These are phyloP conservation scores for Aeoliscus strigatus DNA, from an alignment of 2,797 vertebrate genomes.

Conservation along the genomic window DNA sequence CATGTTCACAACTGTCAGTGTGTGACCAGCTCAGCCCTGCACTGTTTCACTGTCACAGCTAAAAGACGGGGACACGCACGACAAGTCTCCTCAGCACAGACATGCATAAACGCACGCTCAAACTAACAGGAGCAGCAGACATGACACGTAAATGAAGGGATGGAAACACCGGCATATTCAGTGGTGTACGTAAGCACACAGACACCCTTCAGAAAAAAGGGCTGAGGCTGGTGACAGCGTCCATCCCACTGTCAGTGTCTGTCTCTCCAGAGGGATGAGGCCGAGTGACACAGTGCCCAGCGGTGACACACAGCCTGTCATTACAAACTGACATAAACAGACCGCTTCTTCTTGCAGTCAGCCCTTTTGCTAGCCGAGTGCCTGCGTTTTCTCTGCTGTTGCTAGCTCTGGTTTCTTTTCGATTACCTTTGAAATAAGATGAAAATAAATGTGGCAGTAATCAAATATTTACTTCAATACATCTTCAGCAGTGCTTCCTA, in stretches of 20 bases:
- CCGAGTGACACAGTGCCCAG: slow-evolving; percentile 49
- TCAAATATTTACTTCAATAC: no score
- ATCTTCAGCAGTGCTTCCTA: no score
- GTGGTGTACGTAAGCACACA: slow-evolving; percentile 6
- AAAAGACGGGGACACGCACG: slow-evolving; percentile 31
- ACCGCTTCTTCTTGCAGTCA: slow-evolving; percentile 40
- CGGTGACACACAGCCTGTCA: slow-evolving; percentile 60
- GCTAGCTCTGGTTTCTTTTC: slow-evolving; percentile 2
- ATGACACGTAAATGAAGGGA: slow-evolving; percentile 38
- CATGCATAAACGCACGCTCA: slow-evolving; percentile 9
- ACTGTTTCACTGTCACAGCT: slow-evolving; percentile 34
- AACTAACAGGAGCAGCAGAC: slow-evolving; percentile 15
- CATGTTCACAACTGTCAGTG: slow-evolving; percentile 56
- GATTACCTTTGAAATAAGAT: no score
- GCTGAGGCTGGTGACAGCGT: slow-evolving; percentile 49
- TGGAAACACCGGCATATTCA: slow-evolving; percentile 19
- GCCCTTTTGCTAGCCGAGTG: neutral
- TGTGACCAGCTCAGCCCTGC: slow-evolving; percentile 39
- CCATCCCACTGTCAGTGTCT: slow-evolving; percentile 52
- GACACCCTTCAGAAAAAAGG: slow-evolving; percentile 6
- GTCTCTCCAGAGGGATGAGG: slow-evolving; percentile 51
- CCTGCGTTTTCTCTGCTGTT: slow-evolving; percentile 11
- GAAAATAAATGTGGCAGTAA: no score
- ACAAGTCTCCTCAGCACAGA: neutral
- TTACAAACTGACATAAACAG: slow-evolving; percentile 56